Evolutionary conservation across 2,113 vertebrate genomes (phyloP), one percentile per base, ranked within the genome.

Genomic region (Astatotilapia flaviijosephi): DNA sequence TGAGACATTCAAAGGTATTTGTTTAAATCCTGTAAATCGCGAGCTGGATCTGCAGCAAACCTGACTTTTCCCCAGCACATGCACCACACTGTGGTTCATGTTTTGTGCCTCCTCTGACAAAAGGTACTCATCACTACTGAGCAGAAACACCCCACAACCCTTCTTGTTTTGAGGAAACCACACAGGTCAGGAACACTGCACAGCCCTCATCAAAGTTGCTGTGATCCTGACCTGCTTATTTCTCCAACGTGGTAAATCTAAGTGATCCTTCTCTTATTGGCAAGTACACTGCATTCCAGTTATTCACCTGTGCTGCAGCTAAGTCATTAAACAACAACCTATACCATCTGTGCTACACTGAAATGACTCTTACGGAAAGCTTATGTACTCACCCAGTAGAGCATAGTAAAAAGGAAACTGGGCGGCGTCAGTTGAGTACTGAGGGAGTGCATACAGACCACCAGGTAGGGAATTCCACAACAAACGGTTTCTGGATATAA

Each of bases 401-500:
- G 94, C 83, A 47, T 97, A 96, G 87, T 97, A 97, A 87, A 97
- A 97, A 15, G 97, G 97, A 91, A 96, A 97, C 70, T 94, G 94
- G 81, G 91, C 83, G 3, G 95, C 94, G 68, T 97, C 96, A 2
- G 95, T 91, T 19, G 96, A 97, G 93, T 95, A 97, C 92, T 96
- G 95, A 47, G 97, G 97, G 79, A 97, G 92, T 53, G 95, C 90
- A 88, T 96, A 96, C 54, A 97, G 95, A 80, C 95, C 96, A 31
- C 97, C 96, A 5, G 97, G 97, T 3, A 96, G 90, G 13, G 92
- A 92, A 77, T 97, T 97, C 97, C 97, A 97, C 95, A 97, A 85
- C 89, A 96, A 79, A 7, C 87, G 91, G 93, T 94, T 96, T 84
- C 97, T 94, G 42, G 97, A 96, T 86, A 95, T 94, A 21, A 96